phyloP scores from a whole-genome alignment of 2,888 invertebrate species.

The Macroteleia sp. region DNA sequence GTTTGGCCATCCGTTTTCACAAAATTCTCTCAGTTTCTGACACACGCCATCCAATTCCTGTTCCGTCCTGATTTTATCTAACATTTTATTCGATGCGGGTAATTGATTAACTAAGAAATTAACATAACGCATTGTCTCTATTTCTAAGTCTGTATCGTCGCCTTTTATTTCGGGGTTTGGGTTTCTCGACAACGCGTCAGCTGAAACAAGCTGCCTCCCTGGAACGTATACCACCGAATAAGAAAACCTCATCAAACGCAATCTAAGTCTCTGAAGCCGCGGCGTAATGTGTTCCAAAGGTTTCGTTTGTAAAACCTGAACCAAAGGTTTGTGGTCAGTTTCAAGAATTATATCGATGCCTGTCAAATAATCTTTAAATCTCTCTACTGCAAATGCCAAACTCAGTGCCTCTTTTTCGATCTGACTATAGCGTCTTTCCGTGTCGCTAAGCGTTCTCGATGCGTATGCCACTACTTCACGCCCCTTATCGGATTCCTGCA shows the following conservation, averaged over 20 bases:
- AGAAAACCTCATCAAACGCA: constrained; percentile 71
- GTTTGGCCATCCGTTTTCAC: background rate
- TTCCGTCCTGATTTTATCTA: constrained; percentile 7
- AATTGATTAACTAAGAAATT: background rate
- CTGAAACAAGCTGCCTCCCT: constrained; percentile 71
- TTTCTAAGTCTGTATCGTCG: constrained; percentile 3
- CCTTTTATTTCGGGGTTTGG: constrained; percentile 21
- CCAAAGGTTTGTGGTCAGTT: constrained; percentile 6
- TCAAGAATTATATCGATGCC: background rate
- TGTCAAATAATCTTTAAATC: background rate
- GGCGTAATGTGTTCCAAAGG: constrained; percentile 73
- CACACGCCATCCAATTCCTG: background rate
- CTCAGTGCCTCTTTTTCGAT: constrained; percentile 66
- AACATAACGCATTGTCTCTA: background rate
- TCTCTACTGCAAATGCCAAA: background rate
- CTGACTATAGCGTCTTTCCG: constrained; percentile 76
- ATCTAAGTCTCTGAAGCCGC: constrained; percentile 75
- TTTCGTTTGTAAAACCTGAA: constrained; percentile 71
- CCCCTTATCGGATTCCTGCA: constrained; percentile 66
- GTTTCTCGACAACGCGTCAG: constrained; percentile 71
- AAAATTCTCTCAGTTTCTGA: background rate
- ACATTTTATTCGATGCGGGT: background rate
- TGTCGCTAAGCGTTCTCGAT: constrained; percentile 65
- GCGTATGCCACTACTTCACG: constrained; percentile 75
- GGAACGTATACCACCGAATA: constrained; percentile 70